Evolutionary conservation across 2,797 vertebrate genomes (phyloP), one percentile per base, ranked within the genome.

Genomic region (Sternotherus odoratus): DNA sequence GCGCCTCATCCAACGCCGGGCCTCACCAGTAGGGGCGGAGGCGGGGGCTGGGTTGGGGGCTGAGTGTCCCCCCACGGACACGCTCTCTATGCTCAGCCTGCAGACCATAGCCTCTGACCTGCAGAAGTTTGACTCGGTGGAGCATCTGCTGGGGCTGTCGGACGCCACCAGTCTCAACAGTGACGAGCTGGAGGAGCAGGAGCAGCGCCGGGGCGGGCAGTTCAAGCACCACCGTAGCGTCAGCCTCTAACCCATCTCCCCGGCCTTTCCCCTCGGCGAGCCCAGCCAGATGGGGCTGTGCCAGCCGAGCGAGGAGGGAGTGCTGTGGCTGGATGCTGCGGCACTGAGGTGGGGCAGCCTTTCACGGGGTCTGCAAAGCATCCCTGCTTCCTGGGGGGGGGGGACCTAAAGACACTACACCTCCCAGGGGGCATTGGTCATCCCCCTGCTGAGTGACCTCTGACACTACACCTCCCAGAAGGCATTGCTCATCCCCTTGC

Each of bases 71-170:
- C 77, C 88, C 1, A 83, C 97, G 13, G 99, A 99, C 97, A 98
- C 98, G 0, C 97, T 98, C 94, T 99, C 99, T 1, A 97, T 99
- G 92, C 97, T 99, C 94, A 99, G 99, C 95, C 97, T 99, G 96
- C 98, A 99, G 97, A 99, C 99, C 81, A 98, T 99, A 24, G 98
- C 99, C 51, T 99, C 99, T 0, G 99, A 99, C 97, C 97, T 99
- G 95, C 98, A 99, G 86, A 99, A 99, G 90, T 99, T 98, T 3
- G 99, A 99, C 95, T 99, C 99, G 0, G 99, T 99, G 84, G 99
- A 99, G 91, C 99, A 99, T 87, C 93, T 99, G 83, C 96, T 98
- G 0, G 97, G 98, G 46, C 87, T 98, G 78, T 98, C 98, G 0
- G 99, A 99, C 2, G 97, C 97, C 0, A 94, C 98, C 66, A 99